Evolutionary conservation across 2,113 vertebrate species (phyloP).

Genomic region (Triplophysa dalaica): DNA sequence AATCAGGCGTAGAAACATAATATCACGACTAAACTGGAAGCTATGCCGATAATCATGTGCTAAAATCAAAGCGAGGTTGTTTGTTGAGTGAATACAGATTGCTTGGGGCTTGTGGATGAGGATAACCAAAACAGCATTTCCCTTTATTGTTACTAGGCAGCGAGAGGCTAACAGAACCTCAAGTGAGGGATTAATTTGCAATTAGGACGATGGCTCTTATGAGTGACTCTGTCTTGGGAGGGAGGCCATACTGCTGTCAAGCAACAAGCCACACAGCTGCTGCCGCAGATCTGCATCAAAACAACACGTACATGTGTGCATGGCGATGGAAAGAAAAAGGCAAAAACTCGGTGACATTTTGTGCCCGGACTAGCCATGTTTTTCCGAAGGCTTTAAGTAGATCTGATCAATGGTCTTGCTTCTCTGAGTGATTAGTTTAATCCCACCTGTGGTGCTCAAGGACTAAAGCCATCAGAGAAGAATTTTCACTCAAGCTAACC

Average conservation of each 20-base stretch:
- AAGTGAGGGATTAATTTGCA: slow-evolving; percentile 57
- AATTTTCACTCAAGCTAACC: slow-evolving; percentile 31
- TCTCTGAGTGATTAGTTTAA: slow-evolving; percentile 33
- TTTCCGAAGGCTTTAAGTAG: slow-evolving; percentile 20
- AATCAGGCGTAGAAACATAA: background rate
- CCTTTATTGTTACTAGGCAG: slow-evolving; percentile 51
- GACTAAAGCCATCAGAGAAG: slow-evolving; percentile 34
- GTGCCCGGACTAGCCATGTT: slow-evolving; percentile 26
- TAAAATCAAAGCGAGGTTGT: slow-evolving; percentile 31
- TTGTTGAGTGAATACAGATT: slow-evolving; percentile 4
- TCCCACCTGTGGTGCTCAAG: slow-evolving; percentile 31
- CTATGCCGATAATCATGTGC: background rate
- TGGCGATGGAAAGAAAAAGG: background rate
- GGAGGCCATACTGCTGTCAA: slow-evolving; percentile 47
- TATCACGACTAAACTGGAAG: slow-evolving; percentile 21
- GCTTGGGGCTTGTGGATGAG: slow-evolving; percentile 4
- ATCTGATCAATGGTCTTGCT: slow-evolving; percentile 13
- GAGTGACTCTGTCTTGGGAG: slow-evolving; percentile 52
- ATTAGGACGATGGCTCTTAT: slow-evolving; percentile 58
- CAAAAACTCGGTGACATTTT: slow-evolving; percentile 12
- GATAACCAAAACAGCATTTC: slow-evolving; percentile 44
- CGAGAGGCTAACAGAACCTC: slow-evolving; percentile 47
- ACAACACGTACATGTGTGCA: background rate
- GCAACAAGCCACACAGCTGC: slow-evolving; percentile 47
- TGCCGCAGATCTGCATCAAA: slow-evolving; percentile 13